These are phyloP conservation scores for Selene dorsalis DNA, from an alignment of 2,797 vertebrate genomes.

Conservation along the genomic window DNA sequence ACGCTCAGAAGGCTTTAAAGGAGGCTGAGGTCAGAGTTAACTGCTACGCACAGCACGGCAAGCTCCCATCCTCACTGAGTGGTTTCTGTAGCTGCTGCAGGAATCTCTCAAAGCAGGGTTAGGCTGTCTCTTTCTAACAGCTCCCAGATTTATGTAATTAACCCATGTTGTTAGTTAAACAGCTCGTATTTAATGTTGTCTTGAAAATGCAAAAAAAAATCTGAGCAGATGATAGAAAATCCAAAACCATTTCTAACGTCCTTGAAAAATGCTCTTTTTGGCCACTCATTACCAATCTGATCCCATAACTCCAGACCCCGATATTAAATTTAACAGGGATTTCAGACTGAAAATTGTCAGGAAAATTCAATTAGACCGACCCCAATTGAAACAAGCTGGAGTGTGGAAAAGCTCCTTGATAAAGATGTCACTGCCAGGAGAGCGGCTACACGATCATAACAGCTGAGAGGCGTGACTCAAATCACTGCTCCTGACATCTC, in stretches of 20 bases:
- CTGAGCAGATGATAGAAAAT: background rate
- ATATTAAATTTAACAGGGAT: constrained; percentile 34
- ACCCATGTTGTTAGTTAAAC: constrained; percentile 7
- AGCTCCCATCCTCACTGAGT: constrained; percentile 17
- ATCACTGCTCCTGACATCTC: constrained; percentile 53
- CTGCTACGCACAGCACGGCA: background rate
- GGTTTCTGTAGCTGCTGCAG: constrained; percentile 33
- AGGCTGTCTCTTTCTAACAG: background rate
- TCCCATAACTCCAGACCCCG: constrained; percentile 46
- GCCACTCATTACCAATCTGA: constrained; percentile 26
- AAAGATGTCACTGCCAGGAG: constrained; percentile 43
- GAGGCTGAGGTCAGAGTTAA: constrained; percentile 36
- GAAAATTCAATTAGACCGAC: constrained; percentile 54
- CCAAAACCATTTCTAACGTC: too few species aligned
- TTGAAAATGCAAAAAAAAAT: background rate
- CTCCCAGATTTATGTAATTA: constrained; percentile 9
- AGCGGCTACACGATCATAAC: constrained; percentile 29
- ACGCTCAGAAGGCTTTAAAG: constrained; percentile 24
- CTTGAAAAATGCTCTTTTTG: constrained; percentile 1
- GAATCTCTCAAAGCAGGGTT: constrained; percentile 12
- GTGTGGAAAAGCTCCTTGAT: constrained; percentile 44
- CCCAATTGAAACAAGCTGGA: constrained; percentile 50
- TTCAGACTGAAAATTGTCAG: constrained; percentile 26
- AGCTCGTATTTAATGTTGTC: background rate
- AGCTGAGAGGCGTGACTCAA: constrained; percentile 52